phyloP scores from a whole-genome alignment of 2,113 vertebrate genomes.

The Equus quagga region DNA sequence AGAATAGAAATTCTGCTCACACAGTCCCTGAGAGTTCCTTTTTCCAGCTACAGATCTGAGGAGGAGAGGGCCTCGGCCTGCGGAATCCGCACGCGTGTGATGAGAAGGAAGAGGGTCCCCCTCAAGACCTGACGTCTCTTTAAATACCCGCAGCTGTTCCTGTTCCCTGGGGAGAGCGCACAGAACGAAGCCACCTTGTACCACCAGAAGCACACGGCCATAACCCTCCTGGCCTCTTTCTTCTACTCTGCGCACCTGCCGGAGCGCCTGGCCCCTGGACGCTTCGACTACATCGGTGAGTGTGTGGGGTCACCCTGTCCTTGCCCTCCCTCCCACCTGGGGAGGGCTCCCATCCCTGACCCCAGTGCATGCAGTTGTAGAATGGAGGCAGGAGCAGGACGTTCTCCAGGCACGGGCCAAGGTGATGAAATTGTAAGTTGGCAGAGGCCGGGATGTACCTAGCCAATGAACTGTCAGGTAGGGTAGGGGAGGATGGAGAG shows the following conservation, averaged over 20 bases:
- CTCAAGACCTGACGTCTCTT: neutral
- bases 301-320: rapidly evolving
- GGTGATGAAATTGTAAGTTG: neutral
- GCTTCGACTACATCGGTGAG: slow-evolving; percentile 95
- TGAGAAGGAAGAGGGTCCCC: neutral
- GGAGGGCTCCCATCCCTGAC: neutral
- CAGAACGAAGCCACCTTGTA: slow-evolving; percentile 81
- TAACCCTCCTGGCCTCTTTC: slow-evolving; percentile 94
- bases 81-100: rapidly evolving
- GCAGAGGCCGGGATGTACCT: neutral
- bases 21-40: neutral
- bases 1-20: no score
- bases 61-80: neutral
- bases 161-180: slow-evolving; percentile 82
- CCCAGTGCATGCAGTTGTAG: rapidly evolving
- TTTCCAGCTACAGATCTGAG: neutral
- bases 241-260: slow-evolving; percentile 94
- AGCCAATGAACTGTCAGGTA: neutral
- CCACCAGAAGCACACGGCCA: slow-evolving; percentile 89
- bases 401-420: neutral
- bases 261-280: slow-evolving; percentile 93
- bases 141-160: slow-evolving; percentile 87
- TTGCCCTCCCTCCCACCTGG: neutral
- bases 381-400: neutral
- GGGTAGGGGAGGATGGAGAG: neutral